phyloP scores from a whole-genome alignment of 2,888 invertebrate species.

The Idaea dimidiata region DNA sequence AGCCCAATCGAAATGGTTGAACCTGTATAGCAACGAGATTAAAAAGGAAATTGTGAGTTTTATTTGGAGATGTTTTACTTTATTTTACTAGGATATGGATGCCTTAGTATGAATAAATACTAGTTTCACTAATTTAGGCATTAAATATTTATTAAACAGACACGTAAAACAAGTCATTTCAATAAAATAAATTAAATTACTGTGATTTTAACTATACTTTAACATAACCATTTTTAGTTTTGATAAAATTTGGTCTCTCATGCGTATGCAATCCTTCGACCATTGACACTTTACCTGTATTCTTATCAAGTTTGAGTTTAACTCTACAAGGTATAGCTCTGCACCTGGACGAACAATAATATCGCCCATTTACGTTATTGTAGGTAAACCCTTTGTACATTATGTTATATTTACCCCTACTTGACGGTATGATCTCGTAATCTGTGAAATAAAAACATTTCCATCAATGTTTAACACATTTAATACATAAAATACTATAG shows the following conservation, averaged over 20 bases:
- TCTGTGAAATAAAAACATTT: not conserved
- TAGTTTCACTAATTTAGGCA: too few species aligned
- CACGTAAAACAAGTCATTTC: too few species aligned
- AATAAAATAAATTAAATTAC: too few species aligned
- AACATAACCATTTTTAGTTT: not conserved
- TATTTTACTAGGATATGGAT: too few species aligned
- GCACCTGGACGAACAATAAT: not conserved
- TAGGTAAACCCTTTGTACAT: not conserved
- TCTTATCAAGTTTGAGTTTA: not conserved
- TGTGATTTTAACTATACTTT: not conserved
- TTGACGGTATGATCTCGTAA: not conserved
- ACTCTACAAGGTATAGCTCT: not conserved
- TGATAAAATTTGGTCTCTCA: not conserved
- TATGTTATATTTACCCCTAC: not conserved
- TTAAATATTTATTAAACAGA: too few species aligned
- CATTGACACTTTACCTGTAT: not conserved
- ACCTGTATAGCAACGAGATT: too few species aligned
- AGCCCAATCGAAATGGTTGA: too few species aligned
- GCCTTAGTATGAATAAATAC: too few species aligned
- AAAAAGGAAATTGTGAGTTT: too few species aligned
- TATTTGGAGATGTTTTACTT: too few species aligned
- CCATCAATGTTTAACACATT: too few species aligned
- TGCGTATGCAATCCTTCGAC: not conserved
- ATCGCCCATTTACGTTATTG: not conserved
- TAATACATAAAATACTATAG: too few species aligned